Conservation (phyloP, 2,888 invertebrate genomes). For the Drosophila maculinotata region DNA sequence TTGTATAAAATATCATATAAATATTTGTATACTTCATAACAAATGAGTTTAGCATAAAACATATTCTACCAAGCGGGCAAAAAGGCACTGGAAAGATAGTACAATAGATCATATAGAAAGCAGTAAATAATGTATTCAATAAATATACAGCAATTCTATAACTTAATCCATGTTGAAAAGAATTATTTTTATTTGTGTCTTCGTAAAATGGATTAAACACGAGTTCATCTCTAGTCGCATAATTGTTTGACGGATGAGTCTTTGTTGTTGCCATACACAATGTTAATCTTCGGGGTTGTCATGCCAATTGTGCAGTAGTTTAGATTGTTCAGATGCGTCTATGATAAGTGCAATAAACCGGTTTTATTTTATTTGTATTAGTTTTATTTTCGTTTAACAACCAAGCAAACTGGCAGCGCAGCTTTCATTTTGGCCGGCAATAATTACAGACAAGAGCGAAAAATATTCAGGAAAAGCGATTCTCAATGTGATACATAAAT, state of each 20-base stretch:
- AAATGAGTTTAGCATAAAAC: no score
- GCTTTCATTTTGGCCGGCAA: constrained; percentile 37
- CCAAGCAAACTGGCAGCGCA: constrained; percentile 13
- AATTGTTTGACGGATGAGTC: constrained; percentile 21
- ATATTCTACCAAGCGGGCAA: no score
- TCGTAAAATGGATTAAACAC: neutral
- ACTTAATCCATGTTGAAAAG: no score
- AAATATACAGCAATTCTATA: no score
- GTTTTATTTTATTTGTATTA: constrained; percentile 28
- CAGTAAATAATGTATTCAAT: no score
- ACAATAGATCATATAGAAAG: no score
- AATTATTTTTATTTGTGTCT: no score
- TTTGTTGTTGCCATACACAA: constrained; percentile 18
- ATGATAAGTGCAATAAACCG: constrained; percentile 47
- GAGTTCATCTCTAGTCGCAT: neutral
- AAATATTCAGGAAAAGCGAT: constrained; percentile 13
- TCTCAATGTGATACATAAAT: neutral
- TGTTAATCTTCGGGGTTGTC: neutral
- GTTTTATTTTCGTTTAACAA: constrained; percentile 11
- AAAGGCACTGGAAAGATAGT: no score
- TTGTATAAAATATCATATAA: no score
- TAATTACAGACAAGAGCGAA: neutral
- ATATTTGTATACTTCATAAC: no score
- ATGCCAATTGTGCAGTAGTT: neutral
- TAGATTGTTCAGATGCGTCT: constrained; percentile 2